phyloP scores from a whole-genome alignment of 2,888 invertebrate genomes.

The Oeneis ivallda region DNA sequence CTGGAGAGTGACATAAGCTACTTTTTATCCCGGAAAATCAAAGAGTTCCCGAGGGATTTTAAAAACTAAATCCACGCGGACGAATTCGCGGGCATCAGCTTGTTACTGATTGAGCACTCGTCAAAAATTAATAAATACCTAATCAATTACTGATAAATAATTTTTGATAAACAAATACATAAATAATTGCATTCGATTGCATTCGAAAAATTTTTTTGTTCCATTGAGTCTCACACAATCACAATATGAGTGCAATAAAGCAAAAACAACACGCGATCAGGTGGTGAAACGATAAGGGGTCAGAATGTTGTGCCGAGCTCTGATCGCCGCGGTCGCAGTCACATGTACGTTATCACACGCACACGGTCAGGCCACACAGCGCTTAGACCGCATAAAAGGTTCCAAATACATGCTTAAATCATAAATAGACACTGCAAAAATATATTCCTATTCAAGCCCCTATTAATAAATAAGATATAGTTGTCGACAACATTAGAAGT shows the following conservation, averaged over 20 bases:
- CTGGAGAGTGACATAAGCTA: too few species aligned
- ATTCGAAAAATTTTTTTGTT: slow-evolving; percentile 5
- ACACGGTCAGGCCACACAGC: slow-evolving; percentile 54
- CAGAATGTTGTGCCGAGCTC: slow-evolving; percentile 65
- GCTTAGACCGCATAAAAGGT: slow-evolving; percentile 72
- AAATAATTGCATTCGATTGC: background rate
- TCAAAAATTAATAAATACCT: too few species aligned
- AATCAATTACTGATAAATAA: too few species aligned
- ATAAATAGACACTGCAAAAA: slow-evolving; percentile 11
- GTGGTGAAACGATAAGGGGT: slow-evolving; percentile 51
- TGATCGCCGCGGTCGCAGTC: slow-evolving; percentile 61
- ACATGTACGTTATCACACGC: slow-evolving; percentile 73
- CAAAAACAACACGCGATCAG: slow-evolving; percentile 29
- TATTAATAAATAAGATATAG: background rate
- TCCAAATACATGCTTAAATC: slow-evolving; percentile 43
- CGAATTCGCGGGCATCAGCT: too few species aligned
- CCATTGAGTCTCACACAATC: slow-evolving; percentile 4
- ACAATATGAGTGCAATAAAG: slow-evolving; percentile 19
- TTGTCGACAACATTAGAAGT: too few species aligned
- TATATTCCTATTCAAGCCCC: too few species aligned
- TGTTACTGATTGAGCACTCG: too few species aligned
- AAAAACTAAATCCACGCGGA: too few species aligned
- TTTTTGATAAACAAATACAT: background rate
- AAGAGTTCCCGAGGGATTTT: too few species aligned
- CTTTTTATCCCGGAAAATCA: too few species aligned